These are phyloP conservation scores for Brachypodius melanocephalos DNA, from an alignment of 2,113 vertebrate species.

Conservation along the genomic window DNA sequence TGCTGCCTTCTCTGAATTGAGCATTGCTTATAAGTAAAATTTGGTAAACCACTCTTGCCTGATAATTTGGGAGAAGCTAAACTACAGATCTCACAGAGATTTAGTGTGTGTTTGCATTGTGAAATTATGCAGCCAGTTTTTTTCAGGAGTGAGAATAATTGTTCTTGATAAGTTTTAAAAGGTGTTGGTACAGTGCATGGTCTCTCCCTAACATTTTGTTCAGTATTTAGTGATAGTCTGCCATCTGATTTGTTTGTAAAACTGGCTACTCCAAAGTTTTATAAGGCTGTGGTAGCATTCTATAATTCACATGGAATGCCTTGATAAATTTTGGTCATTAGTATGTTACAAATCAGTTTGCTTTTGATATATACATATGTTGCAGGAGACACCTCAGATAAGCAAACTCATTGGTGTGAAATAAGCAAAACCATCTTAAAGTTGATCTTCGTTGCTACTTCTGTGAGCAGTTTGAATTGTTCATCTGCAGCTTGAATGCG, in stretches of 20 bases:
- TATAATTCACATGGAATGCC: fast-evolving
- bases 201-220: neutral
- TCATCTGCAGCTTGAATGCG: neutral
- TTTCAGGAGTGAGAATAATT: neutral
- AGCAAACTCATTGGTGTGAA: neutral
- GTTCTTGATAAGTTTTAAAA: neutral
- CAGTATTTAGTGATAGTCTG: neutral
- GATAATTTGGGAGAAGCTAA: neutral
- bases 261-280: neutral
- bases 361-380: neutral
- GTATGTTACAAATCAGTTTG: neutral
- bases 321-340: neutral
- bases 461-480: neutral
- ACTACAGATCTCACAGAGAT: neutral
- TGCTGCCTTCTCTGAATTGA: neutral
- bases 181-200: neutral
- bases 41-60: neutral
- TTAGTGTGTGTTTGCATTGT: neutral
- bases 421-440: neutral
- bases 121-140: neutral
- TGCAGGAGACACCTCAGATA: neutral
- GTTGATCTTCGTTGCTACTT: neutral
- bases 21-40: neutral
- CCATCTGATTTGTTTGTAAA: neutral
- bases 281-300: neutral